Evolutionary conservation across 2,113 vertebrate species (phyloP), one percentile per base, ranked within the genome.

Genomic region (Pseudonaja textilis): DNA sequence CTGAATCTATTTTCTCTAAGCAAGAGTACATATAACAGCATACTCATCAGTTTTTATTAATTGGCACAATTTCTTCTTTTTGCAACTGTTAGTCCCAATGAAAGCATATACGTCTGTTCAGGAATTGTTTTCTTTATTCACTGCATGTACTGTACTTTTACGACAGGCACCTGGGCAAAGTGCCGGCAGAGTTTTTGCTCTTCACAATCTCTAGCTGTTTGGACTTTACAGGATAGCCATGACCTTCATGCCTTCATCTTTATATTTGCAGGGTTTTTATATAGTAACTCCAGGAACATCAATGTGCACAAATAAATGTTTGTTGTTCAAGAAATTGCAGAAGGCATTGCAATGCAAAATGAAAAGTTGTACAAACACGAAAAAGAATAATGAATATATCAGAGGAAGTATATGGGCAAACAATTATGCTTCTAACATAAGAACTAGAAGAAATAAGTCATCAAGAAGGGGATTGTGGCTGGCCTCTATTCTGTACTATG

Each of bases 21-120:
- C 74, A 81, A 81, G 74, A 39, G 34, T 81, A 39, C 42, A 87
- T 29, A 50, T 29, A 25, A 52, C 16, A 50, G 18, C 45, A 69
- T 29, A 52, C 6, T 74, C 34, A 9, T 50, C 7, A 18, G 50
- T 26, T 87, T 87, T 87, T 87, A 50, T 50, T 34, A n/a, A 23
- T 90, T 90, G 69, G 23, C 74, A 91, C 45, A 47, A 50, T 87
- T 61, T 91, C 47, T 87, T 87, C 57, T 64, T 29, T 85, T 91
- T 50, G 25, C n/a, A 45, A 10, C 42, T 34, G 54, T 61, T 56
- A 87, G 12, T n/a, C 29, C 20, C 29, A 55, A 5, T 39, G n/a
- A 52, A 81, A 50, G 29, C 64, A 22, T n/a, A 50, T 14, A 22
- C 1, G 50, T 74, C 61, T 90, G 10, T 90, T 52, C 47, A 90